A percentile compares a stretch with the other conserved stretches of the same genome.
phyloP scores from a whole-genome alignment of 2,888 invertebrate genomes.

The Drosophila prolongata region DNA sequence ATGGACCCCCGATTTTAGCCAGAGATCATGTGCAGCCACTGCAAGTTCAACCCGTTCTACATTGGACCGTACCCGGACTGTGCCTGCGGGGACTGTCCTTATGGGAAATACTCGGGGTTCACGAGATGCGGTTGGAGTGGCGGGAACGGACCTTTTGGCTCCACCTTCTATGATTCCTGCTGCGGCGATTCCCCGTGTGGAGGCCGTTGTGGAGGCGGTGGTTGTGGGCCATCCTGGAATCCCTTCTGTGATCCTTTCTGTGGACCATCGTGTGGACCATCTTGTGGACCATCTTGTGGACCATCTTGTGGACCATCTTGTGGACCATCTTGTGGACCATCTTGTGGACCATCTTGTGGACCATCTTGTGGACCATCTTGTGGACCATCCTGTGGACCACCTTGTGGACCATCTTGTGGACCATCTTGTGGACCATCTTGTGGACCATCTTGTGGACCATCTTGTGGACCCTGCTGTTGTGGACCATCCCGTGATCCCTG shows the following conservation, averaged over 20 bases:
- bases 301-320: no score
- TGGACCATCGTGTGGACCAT: neutral
- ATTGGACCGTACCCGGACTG: constrained; percentile 41
- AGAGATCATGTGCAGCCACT: constrained; percentile 24
- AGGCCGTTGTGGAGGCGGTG: neutral
- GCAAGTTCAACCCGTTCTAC: constrained; percentile 41
- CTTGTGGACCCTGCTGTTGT: no score
- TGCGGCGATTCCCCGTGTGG: neutral
- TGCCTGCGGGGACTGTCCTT: constrained; percentile 41
- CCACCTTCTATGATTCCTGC: constrained; percentile 2
- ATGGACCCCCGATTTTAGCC: constrained; percentile 10
- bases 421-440: neutral
- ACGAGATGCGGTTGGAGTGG: constrained; percentile 41
- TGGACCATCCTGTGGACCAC: no score
- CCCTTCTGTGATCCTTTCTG: neutral
- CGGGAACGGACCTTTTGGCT: constrained; percentile 35
- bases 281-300: no score
- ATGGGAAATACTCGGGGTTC: constrained; percentile 34
- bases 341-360: no score
- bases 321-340: no score
- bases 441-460: no score
- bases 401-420: no score
- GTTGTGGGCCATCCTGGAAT: constrained; percentile 8
- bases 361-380: no score
- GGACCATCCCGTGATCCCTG: no score